phyloP scores from a whole-genome alignment of 2,797 vertebrate species.

The Darevskia mixta region DNA sequence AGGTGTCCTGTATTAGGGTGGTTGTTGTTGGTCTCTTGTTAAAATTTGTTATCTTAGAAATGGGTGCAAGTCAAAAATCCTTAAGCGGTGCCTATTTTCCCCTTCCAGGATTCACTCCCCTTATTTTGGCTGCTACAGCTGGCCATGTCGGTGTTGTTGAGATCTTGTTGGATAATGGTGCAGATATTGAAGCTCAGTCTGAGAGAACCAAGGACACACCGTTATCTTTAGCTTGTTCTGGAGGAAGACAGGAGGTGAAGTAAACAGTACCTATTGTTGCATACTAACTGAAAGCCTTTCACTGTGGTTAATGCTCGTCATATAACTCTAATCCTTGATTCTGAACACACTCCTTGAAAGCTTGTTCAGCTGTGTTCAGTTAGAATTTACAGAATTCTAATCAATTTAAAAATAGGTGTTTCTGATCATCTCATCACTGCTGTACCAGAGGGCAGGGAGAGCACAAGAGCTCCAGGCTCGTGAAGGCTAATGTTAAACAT shows the following conservation, averaged over 20 bases:
- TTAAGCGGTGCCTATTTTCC: conserved; percentile 14
- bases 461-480: too few species aligned
- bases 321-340: rapidly evolving
- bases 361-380: neutral
- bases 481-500: neutral
- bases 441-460: neutral
- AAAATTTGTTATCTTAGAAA: neutral
- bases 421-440: neutral
- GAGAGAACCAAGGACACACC: conserved; percentile 88
- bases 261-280: neutral
- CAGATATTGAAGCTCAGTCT: conserved; percentile 87
- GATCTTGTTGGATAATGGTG: conserved; percentile 85
- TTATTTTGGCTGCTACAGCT: conserved; percentile 85
- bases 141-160: conserved; percentile 86
- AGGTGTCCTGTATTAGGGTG: neutral
- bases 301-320: neutral
- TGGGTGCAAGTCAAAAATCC: neutral
- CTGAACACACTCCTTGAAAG: neutral
- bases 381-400: neutral
- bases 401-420: neutral
- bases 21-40: neutral
- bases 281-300: neutral
- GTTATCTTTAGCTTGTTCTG: conserved; percentile 85
- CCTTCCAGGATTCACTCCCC: conserved; percentile 83
- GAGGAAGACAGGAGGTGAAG: conserved; percentile 85